Base-by-base conservation (phyloP, 2,888 invertebrate species). In the Melieria crassipennis region DNA sequence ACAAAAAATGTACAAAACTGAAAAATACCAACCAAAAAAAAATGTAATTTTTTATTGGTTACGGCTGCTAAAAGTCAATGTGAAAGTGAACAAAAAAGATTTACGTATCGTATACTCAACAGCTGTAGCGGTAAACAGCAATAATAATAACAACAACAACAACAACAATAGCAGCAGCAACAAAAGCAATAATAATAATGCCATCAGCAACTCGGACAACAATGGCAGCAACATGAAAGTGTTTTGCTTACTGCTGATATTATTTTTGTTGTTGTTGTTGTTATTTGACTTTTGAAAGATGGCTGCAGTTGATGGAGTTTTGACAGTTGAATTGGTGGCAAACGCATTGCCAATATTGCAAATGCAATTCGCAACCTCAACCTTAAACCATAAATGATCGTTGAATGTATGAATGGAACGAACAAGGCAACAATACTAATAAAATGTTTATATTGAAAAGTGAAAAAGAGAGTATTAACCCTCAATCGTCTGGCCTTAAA, bases 51-150 rank as follows among this genome's bases (percentile, higher is more conserved):
- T 47, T 66, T 48, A 50, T 66, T 66, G n/a, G 47, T 50, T 52
- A 3, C 50, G 43, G 67, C 60, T 43, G 60, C 30, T 50, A 60
- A 67, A 67, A 67, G 67, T 67, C 67, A 67, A 67, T 67, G 67
- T 67, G 67, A 67, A 67, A 67, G 67, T 67, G 61, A 67, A 67
- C 11, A 42, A 13, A 58, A 60, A 60, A 60, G 4, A 60, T 30
- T 60, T 48, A 43, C 30, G 45, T 55, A 52, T 9, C 3, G 6
- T 42, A 45, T 48, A 42, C 16, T 30, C 4, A 5, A 55, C 45
- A 5, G 9, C 50, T 52, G 43, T 50, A 67, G 58, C 67, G 52
- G 48, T 16, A 16, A 66, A 67, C 42, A 7, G 65, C 47, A 57
- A 46, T 56, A 30, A 9, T 57, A 57, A 58, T 48, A 43, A 48